phyloP scores from a whole-genome alignment of 2,113 vertebrate species.

The Jaculus jaculus region DNA sequence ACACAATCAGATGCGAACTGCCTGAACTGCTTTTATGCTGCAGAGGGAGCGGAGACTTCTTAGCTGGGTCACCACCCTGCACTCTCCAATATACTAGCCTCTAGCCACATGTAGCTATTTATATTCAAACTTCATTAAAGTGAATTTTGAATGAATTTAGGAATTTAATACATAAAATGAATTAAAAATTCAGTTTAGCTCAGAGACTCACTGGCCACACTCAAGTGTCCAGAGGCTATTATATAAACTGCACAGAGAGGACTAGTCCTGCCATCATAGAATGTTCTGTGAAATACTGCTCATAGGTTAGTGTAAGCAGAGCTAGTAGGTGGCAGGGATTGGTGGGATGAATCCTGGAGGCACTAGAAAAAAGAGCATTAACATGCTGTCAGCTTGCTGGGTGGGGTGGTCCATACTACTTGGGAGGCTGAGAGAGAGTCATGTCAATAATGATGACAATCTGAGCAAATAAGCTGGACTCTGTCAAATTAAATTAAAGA shows the following conservation, averaged over 20 bases:
- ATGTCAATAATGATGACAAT: not conserved
- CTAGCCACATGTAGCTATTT: not conserved
- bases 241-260: not conserved
- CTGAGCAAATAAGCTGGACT: not conserved
- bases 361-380: not conserved
- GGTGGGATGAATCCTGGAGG: not conserved
- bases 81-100: not conserved
- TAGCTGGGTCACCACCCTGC: not conserved
- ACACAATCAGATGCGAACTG: not conserved
- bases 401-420: not conserved
- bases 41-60: not conserved
- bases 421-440: not conserved
- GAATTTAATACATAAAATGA: no score
- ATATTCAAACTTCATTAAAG: conserved; percentile 7
- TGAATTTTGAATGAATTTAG: not conserved
- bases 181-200: not conserved
- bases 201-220: not conserved
- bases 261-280: not conserved
- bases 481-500: not conserved
- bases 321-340: not conserved
- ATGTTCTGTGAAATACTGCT: not conserved
- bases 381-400: not conserved
- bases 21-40: not conserved
- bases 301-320: not conserved
- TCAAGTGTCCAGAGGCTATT: not conserved